A percentile compares a stretch with the other conserved stretches of the same genome.
phyloP scores from a whole-genome alignment of 1,140 invertebrate genomes.

The Probaryconus sp. region DNA sequence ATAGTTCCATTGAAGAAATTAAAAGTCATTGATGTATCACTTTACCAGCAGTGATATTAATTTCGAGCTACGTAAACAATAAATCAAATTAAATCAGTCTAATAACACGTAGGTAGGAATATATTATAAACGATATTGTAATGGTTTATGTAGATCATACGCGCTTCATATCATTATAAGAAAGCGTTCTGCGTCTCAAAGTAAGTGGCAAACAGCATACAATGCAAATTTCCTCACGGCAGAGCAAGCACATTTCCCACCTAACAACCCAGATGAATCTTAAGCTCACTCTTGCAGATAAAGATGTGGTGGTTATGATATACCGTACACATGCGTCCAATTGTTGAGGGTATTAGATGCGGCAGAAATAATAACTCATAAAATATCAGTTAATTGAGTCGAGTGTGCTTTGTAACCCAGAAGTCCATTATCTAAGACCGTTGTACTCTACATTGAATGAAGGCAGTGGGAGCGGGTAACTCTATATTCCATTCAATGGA shows the following conservation, averaged over 20 bases:
- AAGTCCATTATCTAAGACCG: conserved; percentile 31
- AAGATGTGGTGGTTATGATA: conserved; percentile 19
- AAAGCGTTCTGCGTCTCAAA: conserved; percentile 43
- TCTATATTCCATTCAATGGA: no score
- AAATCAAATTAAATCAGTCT: conserved; percentile 33
- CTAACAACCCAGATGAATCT: conserved; percentile 49
- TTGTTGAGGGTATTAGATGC: conserved; percentile 29
- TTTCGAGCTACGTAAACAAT: conserved; percentile 17
- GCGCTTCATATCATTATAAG: conserved; percentile 35
- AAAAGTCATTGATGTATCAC: no score
- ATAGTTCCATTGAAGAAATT: no score
- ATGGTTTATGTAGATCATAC: conserved; percentile 53
- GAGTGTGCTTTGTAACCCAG: conserved; percentile 44
- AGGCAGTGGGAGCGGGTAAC: no score
- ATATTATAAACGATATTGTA: conserved; percentile 47
- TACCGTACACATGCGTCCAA: conserved; percentile 17
- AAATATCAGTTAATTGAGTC: conserved; percentile 49
- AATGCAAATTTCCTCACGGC: conserved; percentile 50
- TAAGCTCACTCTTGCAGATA: conserved; percentile 2
- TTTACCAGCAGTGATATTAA: conserved; percentile 15
- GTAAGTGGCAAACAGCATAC: conserved; percentile 51
- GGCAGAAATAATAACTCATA: conserved; percentile 48
- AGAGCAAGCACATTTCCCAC: conserved; percentile 37
- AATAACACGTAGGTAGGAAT: conserved; percentile 30
- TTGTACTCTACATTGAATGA: no score